These are phyloP conservation scores for Chaetorhynchus papuensis DNA, from an alignment of 2,113 vertebrate genomes.

Conservation along the genomic window DNA sequence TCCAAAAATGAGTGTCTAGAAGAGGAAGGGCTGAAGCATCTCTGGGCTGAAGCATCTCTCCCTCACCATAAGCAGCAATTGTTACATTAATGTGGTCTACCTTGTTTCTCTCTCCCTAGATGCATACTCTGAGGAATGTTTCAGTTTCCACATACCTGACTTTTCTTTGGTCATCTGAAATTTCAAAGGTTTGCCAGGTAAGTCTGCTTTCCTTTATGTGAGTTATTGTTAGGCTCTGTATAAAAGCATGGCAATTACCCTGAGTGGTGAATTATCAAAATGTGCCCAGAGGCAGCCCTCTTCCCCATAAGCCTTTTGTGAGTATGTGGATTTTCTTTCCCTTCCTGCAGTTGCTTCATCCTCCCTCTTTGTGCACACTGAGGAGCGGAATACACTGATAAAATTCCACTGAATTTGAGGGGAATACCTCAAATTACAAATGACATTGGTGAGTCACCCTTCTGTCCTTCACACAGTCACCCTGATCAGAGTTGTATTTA, in stretches of 20 bases:
- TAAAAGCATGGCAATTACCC: neutral
- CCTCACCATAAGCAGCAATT: neutral
- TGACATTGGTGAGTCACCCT: neutral
- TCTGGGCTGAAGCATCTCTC: neutral
- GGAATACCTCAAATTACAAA: neutral
- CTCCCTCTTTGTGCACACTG: neutral
- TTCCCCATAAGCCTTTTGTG: neutral
- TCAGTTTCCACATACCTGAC: neutral
- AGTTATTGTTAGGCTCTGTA: neutral
- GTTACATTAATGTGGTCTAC: neutral
- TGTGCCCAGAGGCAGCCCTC: neutral
- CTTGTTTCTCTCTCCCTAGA: neutral
- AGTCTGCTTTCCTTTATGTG: neutral
- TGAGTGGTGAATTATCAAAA: neutral
- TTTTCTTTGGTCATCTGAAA: neutral
- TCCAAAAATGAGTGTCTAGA: neutral
- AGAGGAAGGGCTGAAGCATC: neutral
- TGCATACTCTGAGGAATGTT: neutral
- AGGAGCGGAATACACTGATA: neutral
- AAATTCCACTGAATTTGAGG: neutral
- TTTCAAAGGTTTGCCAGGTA: neutral
- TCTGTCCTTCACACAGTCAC: neutral
- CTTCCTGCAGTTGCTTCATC: neutral
- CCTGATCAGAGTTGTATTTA: neutral
- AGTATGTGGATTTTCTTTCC: neutral